Evolutionary conservation across 2,888 invertebrate species (phyloP), one percentile per base, ranked within the genome.

Genomic region (Nasonia oneida): DNA sequence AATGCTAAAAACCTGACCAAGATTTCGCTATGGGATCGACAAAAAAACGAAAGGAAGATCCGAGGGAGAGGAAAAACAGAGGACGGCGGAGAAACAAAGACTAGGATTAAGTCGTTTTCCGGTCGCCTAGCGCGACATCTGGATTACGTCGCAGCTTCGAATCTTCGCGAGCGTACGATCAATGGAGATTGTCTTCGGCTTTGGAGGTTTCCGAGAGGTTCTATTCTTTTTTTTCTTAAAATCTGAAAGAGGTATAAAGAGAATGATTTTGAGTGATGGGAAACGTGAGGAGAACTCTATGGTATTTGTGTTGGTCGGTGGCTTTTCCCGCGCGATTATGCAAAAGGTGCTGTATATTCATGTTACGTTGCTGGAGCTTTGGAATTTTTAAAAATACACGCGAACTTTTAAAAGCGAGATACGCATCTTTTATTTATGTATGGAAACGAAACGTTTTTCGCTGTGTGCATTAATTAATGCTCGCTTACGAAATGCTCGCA

Each of bases 81-180:
- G 23, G 10, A 33, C 4, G 76, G 37, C 14, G 71, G 8, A 23
- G 39, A 83, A 77, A 74, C 74, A 74, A 75, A 67, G 81, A 81
- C 76, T 47, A 14, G 83, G 77, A 83, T 78, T 78, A 83, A 71
- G 77, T 77, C 77, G 83, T 83, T 83, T 78, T 57, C 76, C 47
- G 61, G 29, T 33, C 57, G 76, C 37, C 12, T 47, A 61, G 77
- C 71, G 77, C 70, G 53, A 39, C 67, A 75, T 83, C 61, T 57
- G 37, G 83, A 83, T 83, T 83, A 83, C 77, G 42, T 73, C 67
- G 42, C 47, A 33, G 29, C 42, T 74, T 64, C 18, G 18, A 76
- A 73, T 61, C 47, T 83, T 42, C 15, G 33, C 33, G n/a, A 53
- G 29, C 33, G 39, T 29, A 29, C 71, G 77, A 70, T 83, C 77